phyloP scores from a whole-genome alignment of 2,113 vertebrate genomes.

The Corythornis cristatus region DNA sequence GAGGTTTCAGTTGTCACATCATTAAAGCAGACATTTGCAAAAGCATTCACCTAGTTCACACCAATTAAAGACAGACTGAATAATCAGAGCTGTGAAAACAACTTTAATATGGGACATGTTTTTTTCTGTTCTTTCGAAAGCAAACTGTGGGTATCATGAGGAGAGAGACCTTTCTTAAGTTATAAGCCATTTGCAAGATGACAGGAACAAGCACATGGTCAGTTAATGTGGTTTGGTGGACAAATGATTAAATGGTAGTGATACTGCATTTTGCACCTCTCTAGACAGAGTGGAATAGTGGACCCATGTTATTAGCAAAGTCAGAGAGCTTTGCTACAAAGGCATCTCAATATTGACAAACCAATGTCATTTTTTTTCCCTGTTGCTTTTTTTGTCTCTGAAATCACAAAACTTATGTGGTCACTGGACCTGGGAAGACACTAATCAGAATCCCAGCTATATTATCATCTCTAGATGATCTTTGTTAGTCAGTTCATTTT shows the following conservation, averaged over 20 bases:
- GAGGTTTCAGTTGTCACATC: neutral
- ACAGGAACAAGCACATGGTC: neutral
- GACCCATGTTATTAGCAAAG: neutral
- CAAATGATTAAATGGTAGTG: accelerated
- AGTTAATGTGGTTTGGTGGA: neutral
- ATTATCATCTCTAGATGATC: neutral
- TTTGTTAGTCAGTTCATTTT: neutral
- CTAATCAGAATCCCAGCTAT: neutral
- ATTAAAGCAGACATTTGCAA: neutral
- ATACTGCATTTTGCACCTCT: neutral
- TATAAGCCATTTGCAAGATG: neutral
- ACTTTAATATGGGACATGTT: neutral
- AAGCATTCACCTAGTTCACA: neutral
- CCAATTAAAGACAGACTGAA: neutral
- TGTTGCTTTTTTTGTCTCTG: neutral
- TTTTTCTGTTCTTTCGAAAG: neutral
- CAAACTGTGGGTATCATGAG: neutral
- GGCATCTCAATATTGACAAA: neutral
- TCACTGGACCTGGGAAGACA: neutral
- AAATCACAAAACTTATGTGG: neutral
- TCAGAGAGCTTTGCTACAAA: neutral
- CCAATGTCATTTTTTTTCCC: neutral
- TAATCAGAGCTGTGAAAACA: neutral
- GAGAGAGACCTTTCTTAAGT: neutral
- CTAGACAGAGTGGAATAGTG: no score